Evolutionary conservation across 2,797 vertebrate species (phyloP), one percentile per base, ranked within the genome.

Genomic region (Hippoglossus hippoglossus): DNA sequence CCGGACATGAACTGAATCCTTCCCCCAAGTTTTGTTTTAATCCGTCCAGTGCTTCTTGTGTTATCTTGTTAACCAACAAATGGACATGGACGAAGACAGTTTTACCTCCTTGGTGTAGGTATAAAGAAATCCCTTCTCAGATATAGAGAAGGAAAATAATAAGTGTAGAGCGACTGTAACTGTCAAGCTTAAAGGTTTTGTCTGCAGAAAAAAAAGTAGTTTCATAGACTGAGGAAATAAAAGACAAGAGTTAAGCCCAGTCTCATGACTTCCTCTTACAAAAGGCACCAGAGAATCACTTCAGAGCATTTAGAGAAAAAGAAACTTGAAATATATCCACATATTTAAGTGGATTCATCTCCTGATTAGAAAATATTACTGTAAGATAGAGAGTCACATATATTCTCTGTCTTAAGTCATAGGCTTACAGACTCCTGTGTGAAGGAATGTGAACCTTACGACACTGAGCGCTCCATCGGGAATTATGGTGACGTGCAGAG

Each of bases 181-280:
- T 36, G 28, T 62, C 22, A 21, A 46, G 18, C 44, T 46, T 46
- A 46, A 46, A 73, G 22, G 39, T 64, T 65, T 60, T 44, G 51
- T 8, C 4, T 5, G 25, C 1, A 55, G 19, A 47, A 36, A 55
- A 34, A 13, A 44, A 36, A 63, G 46, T 0, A 2, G 16, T 55
- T 13, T n/a, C 6, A 59, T 18, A 62, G n/a, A 8, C 26, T 34
- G 25, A 12, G 12, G 21, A 79, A 15, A 77, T 74, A 58, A 56
- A 88, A 80, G 73, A 15, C 58, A 53, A 44, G 25, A 63, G 60
- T 75, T 80, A 87, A 84, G 68, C 52, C 47, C 25, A 66, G 56
- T 34, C 73, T 65, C 67, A 69, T 85, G 80, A 84, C 73, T 54
- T 77, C 26, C 1, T 66, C 36, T 31, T 24, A 57, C 63, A 68